Evolutionary conservation across 30 jellyfish, hydroid and myxozoan genomes (phyloP), one percentile per base, ranked within the genome.

Genomic region (Hydractinia symbiolongicarpus): DNA sequence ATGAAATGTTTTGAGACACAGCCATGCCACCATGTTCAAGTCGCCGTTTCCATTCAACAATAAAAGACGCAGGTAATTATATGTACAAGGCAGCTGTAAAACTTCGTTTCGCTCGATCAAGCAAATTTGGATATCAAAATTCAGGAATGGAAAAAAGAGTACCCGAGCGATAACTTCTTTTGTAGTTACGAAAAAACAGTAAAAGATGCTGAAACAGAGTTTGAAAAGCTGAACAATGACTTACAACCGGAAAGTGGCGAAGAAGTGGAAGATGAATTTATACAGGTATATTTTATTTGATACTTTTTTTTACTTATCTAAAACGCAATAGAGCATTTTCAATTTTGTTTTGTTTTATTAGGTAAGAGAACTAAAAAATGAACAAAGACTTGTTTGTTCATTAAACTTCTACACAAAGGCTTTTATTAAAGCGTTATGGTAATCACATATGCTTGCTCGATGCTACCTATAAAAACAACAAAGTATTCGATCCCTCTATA

Each of bases 381-480:
- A 30, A 16, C 53, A 74, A 74, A 74, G 56, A 7, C 54, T 74
- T 52, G 70, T 74, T 74, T 74, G 83, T 74, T 74, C 56, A 60
- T 74, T 77, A 74, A 74, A 44, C 83, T 0, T 67, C 53, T 44
- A 44, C 70, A 69, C 83, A 54, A 60, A 74, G 56, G 6, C 53
- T 20, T 55, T 54, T 74, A 69, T 53, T 74, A 5, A 50, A 74
- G 10, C 53, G 83, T 44, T 74, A 74, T 54, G 83, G 83, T 7
- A 74, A 74, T 14, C 8, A 44, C 56, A 55, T 74, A 9, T 74
- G 83, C 50, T 74, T 74, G 70, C 83, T 74, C 19, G 83, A 74
- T 54, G 83, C 83, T 30, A 74, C 83, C 19, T 74, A 74, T 44
- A 55, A 60, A n/a, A 74, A 74, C 67, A 1, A 74, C 83, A 52